phyloP scores from a whole-genome alignment of 2,797 vertebrate species.

The Leucoraja ocellata region DNA sequence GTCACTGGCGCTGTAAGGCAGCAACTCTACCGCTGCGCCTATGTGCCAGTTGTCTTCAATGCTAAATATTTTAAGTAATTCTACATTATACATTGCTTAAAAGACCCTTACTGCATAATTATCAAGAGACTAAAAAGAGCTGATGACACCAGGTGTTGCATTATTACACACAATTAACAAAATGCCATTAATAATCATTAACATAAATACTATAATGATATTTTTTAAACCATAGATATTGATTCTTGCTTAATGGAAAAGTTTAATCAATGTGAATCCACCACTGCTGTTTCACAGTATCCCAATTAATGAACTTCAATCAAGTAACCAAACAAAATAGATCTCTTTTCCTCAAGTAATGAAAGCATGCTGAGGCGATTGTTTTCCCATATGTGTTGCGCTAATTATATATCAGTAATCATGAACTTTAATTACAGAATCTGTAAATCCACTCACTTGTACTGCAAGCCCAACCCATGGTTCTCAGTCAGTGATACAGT shows the following conservation, averaged over 20 bases:
- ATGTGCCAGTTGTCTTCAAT: too few relatives aligned
- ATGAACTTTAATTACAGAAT: constrained; percentile 29
- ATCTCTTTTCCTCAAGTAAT: neutral
- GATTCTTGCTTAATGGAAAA: neutral
- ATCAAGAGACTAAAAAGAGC: neutral
- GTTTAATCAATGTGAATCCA: neutral
- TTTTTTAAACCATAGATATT: neutral
- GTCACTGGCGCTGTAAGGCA: too few relatives aligned
- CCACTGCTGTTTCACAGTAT: neutral
- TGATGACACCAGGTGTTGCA: neutral
- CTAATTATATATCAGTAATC: constrained; percentile 30
- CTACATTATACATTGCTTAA: neutral
- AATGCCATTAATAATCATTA: neutral
- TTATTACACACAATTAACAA: neutral
- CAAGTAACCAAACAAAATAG: neutral
- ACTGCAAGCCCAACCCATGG: neutral
- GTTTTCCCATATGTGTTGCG: neutral
- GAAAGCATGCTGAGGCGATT: neutral
- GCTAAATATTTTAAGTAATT: neutral
- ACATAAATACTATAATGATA: neutral
- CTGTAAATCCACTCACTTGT: constrained; percentile 14
- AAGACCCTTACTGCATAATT: neutral
- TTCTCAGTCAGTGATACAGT: neutral
- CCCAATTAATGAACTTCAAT: neutral
- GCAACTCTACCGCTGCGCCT: too few relatives aligned